Base-by-base conservation (phyloP, 2,888 invertebrate species). In the Octonoba sinensis region DNA sequence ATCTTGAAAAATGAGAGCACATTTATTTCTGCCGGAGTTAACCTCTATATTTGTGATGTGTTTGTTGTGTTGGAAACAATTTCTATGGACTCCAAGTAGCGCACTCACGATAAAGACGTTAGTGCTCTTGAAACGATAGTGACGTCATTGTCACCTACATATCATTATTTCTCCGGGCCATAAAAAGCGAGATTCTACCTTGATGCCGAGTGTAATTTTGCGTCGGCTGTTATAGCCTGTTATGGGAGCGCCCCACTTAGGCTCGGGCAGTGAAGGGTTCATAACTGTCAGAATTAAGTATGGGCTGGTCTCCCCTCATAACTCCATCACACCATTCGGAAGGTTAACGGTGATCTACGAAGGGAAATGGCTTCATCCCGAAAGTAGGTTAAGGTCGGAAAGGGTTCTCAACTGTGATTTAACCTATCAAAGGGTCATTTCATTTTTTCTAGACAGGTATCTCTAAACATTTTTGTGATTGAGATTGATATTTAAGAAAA, bases 201-300 rank as follows among this genome's bases (percentile, higher is more conserved):
- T 20, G 24, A 47, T 36, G 22, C 70, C 57, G 22, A 69, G 70
- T 65, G 51, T 46, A 78, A 57, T 78, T 78, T 79, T 62, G 49
- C 49, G 49, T 65, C 65, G 22, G 49, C 65, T 49, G 49, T 65
- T 65, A 65, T 65, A 24, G 54, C 16, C 47, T 47, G 79, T 81
- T 81, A 81, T 81, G 79, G 79, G 18, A 24, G 79, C 79, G 46
- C 57, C 69, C 60, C 67, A 81, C 79, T 81, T 81, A 81, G 73
- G 56, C 22, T 47, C 69, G 57, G 79, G 73, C 79, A 69, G 73
- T 81, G 69, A 73, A 73, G 79, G 56, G 79, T 73, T 81, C 79
- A 81, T 81, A 81, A 81, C 79, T 81, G 79, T 81, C 79, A 22
- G 22, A 27, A 46, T 81, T 81, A 81, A 81, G 62, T 60, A 54